These are phyloP conservation scores for Adrianichthys oophorus DNA, from an alignment of 2,797 vertebrate genomes.

Conservation along the genomic window DNA sequence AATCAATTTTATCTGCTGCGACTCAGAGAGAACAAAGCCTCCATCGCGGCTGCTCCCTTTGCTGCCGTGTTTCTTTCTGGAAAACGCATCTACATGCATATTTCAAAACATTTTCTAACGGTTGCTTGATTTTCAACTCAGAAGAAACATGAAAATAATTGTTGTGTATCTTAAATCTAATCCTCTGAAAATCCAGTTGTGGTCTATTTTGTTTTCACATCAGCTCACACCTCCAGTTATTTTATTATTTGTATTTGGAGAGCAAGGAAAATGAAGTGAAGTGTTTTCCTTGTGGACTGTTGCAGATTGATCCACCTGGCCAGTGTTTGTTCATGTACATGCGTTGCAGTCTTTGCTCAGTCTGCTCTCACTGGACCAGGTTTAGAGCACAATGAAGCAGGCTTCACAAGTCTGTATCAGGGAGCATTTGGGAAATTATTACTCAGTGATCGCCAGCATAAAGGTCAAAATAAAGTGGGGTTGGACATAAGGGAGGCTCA, in stretches of 20 bases:
- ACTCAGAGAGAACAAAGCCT: slow-evolving; percentile 62
- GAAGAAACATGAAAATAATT: slow-evolving; percentile 26
- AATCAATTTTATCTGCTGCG: slow-evolving; percentile 69
- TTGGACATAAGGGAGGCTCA: slow-evolving; percentile 48
- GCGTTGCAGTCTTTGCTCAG: slow-evolving; percentile 63
- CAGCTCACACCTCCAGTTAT: slow-evolving; percentile 22
- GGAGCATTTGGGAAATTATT: slow-evolving; percentile 47
- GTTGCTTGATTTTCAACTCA: slow-evolving; percentile 23
- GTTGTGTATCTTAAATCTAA: slow-evolving; percentile 21
- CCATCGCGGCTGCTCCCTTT: slow-evolving; percentile 44
- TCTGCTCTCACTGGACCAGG: slow-evolving; percentile 53
- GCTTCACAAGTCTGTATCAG: slow-evolving; percentile 38
- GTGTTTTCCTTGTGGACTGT: slow-evolving; percentile 60
- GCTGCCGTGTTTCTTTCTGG: slow-evolving; percentile 34
- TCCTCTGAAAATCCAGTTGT: slow-evolving; percentile 34
- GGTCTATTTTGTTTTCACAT: slow-evolving; percentile 30
- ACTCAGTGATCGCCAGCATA: slow-evolving; percentile 62
- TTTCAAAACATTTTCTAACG: slow-evolving; percentile 11
- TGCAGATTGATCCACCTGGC: slow-evolving; percentile 67
- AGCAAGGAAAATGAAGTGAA: slow-evolving; percentile 65
- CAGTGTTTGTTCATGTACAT: slow-evolving; percentile 64
- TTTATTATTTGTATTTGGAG: slow-evolving; percentile 53
- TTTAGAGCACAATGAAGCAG: slow-evolving; percentile 62
- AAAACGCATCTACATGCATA: slow-evolving; percentile 17
- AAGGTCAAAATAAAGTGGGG: slow-evolving; percentile 60